These are phyloP conservation scores for Erethizon dorsatum DNA, from an alignment of 2,797 vertebrate genomes.

Conservation along the genomic window DNA sequence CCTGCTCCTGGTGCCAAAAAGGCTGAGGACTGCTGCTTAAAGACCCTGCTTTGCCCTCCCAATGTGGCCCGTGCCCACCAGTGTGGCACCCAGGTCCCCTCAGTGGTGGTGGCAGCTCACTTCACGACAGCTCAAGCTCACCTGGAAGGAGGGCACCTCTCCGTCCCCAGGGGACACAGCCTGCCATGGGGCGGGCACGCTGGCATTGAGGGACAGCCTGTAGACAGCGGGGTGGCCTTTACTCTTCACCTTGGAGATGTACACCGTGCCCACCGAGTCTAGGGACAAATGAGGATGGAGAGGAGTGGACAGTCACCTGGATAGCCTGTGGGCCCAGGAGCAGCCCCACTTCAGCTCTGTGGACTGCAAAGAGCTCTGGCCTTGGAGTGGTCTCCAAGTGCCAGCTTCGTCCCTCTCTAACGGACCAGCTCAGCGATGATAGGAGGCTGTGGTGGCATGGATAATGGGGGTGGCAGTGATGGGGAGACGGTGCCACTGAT, in stretches of 20 bases:
- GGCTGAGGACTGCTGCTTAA: no score
- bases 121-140: slow-evolving; percentile 80
- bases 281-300: slow-evolving; percentile 46
- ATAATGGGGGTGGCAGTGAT: neutral
- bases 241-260: slow-evolving; percentile 94
- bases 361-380: neutral
- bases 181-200: slow-evolving; percentile 94
- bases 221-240: slow-evolving; percentile 92
- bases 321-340: neutral
- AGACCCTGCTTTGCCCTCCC: neutral
- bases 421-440: neutral
- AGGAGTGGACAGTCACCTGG: neutral
- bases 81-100: neutral
- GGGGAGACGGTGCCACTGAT: neutral
- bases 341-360: neutral
- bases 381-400: neutral
- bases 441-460: neutral
- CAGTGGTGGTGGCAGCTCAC: fast-evolving
- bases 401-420: neutral
- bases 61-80: neutral
- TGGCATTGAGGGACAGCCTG: slow-evolving; percentile 95
- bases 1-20: neutral
- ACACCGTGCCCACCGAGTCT: slow-evolving; percentile 95
- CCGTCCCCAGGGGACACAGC: slow-evolving; percentile 91
- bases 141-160: slow-evolving; percentile 97